Percentiles rank a stretch among this genome's conserved stretches.
phyloP scores from a whole-genome alignment of 2,797 vertebrate genomes.

The Denticeps clupeoides region DNA sequence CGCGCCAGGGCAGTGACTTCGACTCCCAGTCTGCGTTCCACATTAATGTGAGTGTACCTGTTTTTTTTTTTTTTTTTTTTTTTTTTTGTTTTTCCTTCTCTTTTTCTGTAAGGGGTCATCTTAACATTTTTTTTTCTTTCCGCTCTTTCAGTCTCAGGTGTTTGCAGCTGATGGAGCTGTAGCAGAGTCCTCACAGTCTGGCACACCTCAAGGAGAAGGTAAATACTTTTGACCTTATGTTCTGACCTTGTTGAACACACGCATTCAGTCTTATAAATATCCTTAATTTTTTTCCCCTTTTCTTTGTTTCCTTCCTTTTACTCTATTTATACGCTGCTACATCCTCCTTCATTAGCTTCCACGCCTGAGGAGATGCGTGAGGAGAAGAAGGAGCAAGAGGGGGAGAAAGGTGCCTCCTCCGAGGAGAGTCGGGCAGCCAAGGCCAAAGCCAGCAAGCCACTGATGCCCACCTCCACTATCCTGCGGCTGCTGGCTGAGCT shows the following conservation, averaged over 20 bases:
- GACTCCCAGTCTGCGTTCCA: conserved; percentile 83
- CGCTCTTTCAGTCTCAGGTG: conserved; percentile 68
- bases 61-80: not conserved
- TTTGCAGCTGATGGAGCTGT: conserved; percentile 79
- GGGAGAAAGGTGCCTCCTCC: conserved; percentile 67
- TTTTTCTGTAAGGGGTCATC: not conserved
- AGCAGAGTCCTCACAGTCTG: conserved; percentile 75
- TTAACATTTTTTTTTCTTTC: conserved; percentile 3
- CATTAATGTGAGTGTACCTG: conserved; percentile 71
- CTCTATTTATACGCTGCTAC: too few relatives aligned
- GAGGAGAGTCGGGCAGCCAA: conserved; percentile 77
- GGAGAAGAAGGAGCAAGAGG: conserved; percentile 86
- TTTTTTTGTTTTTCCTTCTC: not conserved
- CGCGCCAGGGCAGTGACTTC: conserved; percentile 83
- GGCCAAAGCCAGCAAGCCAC: conserved; percentile 81
- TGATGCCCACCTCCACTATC: conserved; percentile 97
- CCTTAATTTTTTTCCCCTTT: not conserved
- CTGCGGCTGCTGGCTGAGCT: conserved; percentile 86
- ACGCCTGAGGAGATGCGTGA: conserved; percentile 86
- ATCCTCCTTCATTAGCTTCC: conserved; percentile 50
- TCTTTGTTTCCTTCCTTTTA: not conserved
- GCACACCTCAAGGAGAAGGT: conserved; percentile 86
- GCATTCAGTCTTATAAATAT: too few relatives aligned
- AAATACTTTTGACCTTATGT: conserved; percentile 21
- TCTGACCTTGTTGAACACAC: too few relatives aligned